phyloP scores from a whole-genome alignment of 2,113 vertebrate species.

The Alethe castanea region DNA sequence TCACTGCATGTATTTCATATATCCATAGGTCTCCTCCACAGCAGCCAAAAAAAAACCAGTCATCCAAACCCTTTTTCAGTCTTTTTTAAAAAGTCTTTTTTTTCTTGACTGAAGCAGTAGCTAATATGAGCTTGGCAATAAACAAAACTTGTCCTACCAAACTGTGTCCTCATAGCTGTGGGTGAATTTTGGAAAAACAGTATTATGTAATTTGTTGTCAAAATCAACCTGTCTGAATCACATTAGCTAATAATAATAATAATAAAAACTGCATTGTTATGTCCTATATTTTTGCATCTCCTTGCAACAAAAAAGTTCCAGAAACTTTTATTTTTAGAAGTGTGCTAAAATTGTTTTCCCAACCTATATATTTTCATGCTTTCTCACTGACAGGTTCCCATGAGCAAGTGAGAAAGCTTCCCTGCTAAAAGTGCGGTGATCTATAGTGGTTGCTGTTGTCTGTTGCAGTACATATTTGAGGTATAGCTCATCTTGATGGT shows the following conservation, averaged over 20 bases:
- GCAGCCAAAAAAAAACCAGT: not conserved
- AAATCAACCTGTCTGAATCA: not conserved
- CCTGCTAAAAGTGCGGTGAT: not conserved
- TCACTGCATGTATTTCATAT: not conserved
- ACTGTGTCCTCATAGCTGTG: not conserved
- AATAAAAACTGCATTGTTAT: not conserved
- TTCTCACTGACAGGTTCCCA: not conserved
- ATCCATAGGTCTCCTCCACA: not conserved
- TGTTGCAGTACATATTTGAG: not conserved
- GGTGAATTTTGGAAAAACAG: not conserved
- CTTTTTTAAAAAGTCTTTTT: not conserved
- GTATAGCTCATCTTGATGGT: not conserved
- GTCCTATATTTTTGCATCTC: slow-evolving; percentile 2
- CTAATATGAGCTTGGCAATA: not conserved
- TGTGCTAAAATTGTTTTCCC: not conserved
- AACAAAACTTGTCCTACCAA: not conserved
- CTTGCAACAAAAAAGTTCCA: not conserved
- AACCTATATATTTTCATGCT: not conserved
- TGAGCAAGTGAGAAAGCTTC: not conserved
- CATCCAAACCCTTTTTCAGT: not conserved
- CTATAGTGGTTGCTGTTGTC: not conserved
- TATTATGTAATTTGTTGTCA: not conserved
- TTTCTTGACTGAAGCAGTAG: not conserved
- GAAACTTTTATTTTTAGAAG: slow-evolving; percentile 39
- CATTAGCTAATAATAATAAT: not conserved